Evolutionary conservation across 2,797 vertebrate species (phyloP).

Genomic region (Spinus olivaceus): DNA sequence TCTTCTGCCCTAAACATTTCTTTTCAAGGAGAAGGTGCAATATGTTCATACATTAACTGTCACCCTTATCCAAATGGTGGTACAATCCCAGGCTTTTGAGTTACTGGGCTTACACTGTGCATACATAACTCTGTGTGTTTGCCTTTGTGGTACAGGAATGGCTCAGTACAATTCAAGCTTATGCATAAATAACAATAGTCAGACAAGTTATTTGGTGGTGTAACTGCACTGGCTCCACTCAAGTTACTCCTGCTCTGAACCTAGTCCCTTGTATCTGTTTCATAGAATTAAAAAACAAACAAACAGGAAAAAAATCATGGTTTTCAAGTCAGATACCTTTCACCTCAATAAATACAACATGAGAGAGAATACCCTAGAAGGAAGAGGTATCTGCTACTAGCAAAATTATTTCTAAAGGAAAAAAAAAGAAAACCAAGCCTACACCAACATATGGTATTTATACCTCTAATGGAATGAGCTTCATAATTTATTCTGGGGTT

Average conservation of each 20-base stretch:
- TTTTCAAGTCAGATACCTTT: conserved; percentile 1
- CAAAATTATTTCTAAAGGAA: neutral
- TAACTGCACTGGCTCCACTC: neutral
- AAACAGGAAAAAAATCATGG: neutral
- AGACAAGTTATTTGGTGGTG: neutral
- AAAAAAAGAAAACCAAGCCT: neutral
- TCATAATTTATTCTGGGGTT: conserved; percentile 67
- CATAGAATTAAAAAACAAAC: neutral
- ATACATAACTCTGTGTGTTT: neutral
- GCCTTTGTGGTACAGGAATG: neutral
- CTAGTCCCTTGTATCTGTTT: neutral
- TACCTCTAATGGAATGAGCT: conserved; percentile 43
- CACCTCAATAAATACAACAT: conserved; percentile 6
- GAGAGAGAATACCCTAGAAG: neutral
- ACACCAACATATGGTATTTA: conserved; percentile 54
- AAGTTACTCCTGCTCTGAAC: neutral
- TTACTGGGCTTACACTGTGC: neutral
- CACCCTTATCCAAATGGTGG: neutral
- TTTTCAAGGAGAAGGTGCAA: neutral
- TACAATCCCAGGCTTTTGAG: neutral
- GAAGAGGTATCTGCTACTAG: neutral
- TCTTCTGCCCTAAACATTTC: neutral
- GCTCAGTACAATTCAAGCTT: neutral
- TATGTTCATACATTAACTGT: neutral
- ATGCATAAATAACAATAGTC: neutral